These are phyloP conservation scores for Gryllus longicercus DNA, from an alignment of 2,888 invertebrate genomes.

Conservation along the genomic window DNA sequence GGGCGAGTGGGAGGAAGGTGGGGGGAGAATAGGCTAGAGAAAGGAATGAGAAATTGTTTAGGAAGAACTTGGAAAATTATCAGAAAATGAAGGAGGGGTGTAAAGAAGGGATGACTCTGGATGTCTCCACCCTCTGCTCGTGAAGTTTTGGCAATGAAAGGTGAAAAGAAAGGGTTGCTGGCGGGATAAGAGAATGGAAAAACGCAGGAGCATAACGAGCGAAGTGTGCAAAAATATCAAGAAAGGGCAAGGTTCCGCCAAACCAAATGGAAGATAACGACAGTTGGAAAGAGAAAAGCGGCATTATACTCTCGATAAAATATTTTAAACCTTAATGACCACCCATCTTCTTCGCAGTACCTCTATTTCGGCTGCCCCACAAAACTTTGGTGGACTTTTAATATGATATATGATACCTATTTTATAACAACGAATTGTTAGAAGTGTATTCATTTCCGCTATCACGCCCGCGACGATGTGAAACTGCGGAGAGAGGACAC, in stretches of 20 bases:
- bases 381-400: not conserved
- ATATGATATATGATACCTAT: not conserved
- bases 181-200: slow-evolving; percentile 20
- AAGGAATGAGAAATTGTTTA: slow-evolving; percentile 32
- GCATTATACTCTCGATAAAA: slow-evolving; percentile 2
- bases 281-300: not conserved
- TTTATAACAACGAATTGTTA: not conserved
- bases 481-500: too few species aligned
- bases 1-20: slow-evolving; percentile 11
- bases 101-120: not conserved
- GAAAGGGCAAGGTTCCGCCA: not conserved
- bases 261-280: slow-evolving; percentile 3
- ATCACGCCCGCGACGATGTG: not conserved
- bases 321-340: not conserved
- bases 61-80: slow-evolving; percentile 32
- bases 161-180: slow-evolving; percentile 21
- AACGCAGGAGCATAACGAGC: not conserved
- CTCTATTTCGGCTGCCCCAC: not conserved
- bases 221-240: not conserved
- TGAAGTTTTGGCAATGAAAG: slow-evolving; percentile 27
- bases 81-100: slow-evolving; percentile 29
- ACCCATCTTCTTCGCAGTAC: not conserved
- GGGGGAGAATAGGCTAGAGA: slow-evolving; percentile 23
- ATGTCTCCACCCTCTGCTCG: not conserved
- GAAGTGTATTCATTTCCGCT: slow-evolving; percentile 2